Evolutionary conservation across 2,113 vertebrate genomes (phyloP).

Genomic region (Petroica traversi): DNA sequence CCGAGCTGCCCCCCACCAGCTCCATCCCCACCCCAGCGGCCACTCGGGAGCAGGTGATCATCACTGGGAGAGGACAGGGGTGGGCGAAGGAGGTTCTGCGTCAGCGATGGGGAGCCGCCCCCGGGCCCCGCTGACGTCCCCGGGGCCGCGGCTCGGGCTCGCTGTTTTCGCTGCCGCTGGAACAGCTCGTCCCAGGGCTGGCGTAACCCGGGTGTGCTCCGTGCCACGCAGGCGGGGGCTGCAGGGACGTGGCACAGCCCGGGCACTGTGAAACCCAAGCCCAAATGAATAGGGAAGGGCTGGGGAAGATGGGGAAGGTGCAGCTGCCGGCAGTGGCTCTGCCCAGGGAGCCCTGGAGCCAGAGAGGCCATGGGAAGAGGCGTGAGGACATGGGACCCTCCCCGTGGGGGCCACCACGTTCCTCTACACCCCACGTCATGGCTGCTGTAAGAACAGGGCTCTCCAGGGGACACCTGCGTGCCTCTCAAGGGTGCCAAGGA

Average conservation of each 20-base stretch:
- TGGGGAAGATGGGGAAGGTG: neutral
- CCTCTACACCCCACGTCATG: rapidly evolving
- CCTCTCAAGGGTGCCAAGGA: neutral
- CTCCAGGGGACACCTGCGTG: neutral
- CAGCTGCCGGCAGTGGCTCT: neutral
- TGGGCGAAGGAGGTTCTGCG: neutral
- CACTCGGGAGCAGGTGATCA: neutral
- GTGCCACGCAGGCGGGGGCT: neutral
- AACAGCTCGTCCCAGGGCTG: neutral
- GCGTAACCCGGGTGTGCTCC: neutral
- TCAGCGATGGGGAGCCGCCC: neutral
- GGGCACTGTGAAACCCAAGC: neutral
- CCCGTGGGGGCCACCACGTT: rapidly evolving
- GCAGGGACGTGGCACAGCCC: neutral
- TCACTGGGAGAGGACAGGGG: neutral
- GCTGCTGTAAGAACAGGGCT: neutral
- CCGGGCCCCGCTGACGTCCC: neutral
- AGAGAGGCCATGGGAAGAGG: neutral
- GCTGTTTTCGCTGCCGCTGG: neutral
- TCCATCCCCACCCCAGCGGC: neutral
- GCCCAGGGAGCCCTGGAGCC: neutral
- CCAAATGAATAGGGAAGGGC: neutral
- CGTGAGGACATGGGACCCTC: rapidly evolving
- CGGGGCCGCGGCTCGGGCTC: rapidly evolving
- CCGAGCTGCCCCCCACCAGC: no score